phyloP scores from a whole-genome alignment of 2,888 invertebrate species.

The Sussaba pulchella region DNA sequence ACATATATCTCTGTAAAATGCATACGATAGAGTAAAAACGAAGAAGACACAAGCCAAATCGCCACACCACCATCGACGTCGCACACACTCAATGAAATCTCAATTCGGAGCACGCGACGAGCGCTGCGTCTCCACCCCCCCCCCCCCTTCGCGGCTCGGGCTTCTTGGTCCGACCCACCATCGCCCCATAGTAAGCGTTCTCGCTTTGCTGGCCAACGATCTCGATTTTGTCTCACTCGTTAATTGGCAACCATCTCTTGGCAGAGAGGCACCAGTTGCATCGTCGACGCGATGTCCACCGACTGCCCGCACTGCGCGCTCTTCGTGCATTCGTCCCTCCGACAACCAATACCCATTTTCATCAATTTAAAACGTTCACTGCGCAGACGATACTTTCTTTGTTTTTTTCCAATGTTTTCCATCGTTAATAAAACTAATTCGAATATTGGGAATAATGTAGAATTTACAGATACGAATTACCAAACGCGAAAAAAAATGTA shows the following conservation, averaged over 20 bases:
- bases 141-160: background rate
- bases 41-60: constrained; percentile 29
- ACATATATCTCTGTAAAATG: no score
- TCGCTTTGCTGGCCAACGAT: constrained; percentile 42
- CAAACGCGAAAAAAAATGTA: no score
- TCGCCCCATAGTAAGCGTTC: background rate
- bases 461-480: no score
- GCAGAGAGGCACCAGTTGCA: constrained; percentile 34
- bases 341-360: constrained; percentile 11
- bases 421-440: no score
- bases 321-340: background rate
- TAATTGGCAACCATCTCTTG: constrained; percentile 53
- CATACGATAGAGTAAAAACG: constrained; percentile 24
- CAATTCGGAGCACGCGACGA: constrained; percentile 57
- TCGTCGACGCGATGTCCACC: constrained; percentile 25
- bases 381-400: background rate
- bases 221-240: constrained; percentile 51
- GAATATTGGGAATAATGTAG: no score
- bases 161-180: no score
- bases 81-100: constrained; percentile 56
- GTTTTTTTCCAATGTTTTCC: no score
- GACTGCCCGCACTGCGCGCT: background rate
- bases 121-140: background rate
- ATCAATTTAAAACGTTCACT: background rate
- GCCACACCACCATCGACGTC: constrained; percentile 2